Evolutionary conservation across 2,113 vertebrate species (phyloP), one percentile per base, ranked within the genome.

Genomic region (Rhegmatorhina hoffmannsi): DNA sequence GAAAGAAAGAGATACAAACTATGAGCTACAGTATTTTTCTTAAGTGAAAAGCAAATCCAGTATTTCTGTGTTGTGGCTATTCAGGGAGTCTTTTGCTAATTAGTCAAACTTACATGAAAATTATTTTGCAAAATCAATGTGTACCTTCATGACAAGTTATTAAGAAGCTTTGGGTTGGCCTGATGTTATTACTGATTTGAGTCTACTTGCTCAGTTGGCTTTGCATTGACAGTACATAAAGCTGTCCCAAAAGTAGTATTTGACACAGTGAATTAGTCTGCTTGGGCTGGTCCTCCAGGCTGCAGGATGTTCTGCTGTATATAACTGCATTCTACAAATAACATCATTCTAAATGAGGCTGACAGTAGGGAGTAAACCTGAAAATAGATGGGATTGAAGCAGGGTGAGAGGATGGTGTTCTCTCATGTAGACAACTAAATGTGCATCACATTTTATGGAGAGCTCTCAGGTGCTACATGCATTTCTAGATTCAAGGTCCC

Each of bases 391-490:
- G 47, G 58, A 7, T 3, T 69, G 33, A 74, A 86, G 34, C 52
- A 52, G 17, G 3, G 12, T 36, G 34, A 74, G 28, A 14, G 19
- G 5, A 36, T 84, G 9, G 17, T 23, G 69, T 91, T 62, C 8
- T 63, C 59, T 81, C 3, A 0, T 44, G 21, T 29, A 44, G 44
- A 29, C 52, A 59, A 7, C 33, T 47, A 55, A 46, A 58, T 0
- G 0, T 52, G 60, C 33, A 44, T 80, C 7, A 36, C 7, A 9
- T 76, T 78, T 83, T 50, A 13, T 24, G 26, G 81, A 43, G 23
- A 62, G n/a, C 7, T 68, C 18, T 16, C 33, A 43, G 34, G 33
- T 66, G 20, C 12, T 76, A 1, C 0, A 0, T 75, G 34, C 26
- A 23, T 58, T 85, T 92, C n/a, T 60, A 38, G 4, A 9, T 66